Percentiles rank a stretch among this genome's conserved stretches.
phyloP scores from a whole-genome alignment of 2,113 vertebrate genomes.

The Myrmecophaga tridactyla region DNA sequence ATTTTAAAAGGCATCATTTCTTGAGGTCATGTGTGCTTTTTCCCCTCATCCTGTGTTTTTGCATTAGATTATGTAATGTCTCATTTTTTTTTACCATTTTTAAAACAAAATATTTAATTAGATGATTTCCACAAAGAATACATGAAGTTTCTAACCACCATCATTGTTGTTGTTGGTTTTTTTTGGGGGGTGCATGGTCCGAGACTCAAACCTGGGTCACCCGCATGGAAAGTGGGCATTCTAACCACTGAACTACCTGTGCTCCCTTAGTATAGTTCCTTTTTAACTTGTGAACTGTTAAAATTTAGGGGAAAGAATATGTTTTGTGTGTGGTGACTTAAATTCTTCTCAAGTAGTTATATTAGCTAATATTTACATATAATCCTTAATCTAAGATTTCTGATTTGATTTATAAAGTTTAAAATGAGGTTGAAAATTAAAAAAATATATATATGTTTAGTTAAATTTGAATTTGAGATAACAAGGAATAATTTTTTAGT shows the following conservation, averaged over 20 bases:
- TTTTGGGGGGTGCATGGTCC: too few relatives aligned
- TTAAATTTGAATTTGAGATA: constrained; percentile 8
- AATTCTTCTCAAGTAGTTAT: background rate
- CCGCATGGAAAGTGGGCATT: too few relatives aligned
- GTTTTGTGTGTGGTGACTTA: constrained; percentile 41
- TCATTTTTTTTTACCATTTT: too few relatives aligned
- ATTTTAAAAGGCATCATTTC: background rate
- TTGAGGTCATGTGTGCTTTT: background rate
- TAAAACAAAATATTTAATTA: too few relatives aligned
- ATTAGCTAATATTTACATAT: background rate
- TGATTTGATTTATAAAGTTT: constrained; percentile 16
- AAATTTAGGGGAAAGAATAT: background rate
- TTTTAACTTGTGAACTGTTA: constrained; percentile 24
- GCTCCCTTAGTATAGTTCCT: background rate
- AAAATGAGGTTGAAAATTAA: background rate
- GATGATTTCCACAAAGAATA: too few relatives aligned
- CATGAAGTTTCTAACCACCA: too few relatives aligned
- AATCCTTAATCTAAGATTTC: background rate
- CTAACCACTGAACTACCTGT: too few relatives aligned
- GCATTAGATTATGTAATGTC: constrained; percentile 15
- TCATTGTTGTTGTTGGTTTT: too few relatives aligned
- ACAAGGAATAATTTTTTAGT: background rate
- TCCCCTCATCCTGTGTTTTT: background rate
- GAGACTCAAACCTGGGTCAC: too few relatives aligned
- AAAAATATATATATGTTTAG: background rate